Evolutionary conservation across 2,888 invertebrate genomes (phyloP), one percentile per base, ranked within the genome.

Genomic region (Hyppa rectilinea): DNA sequence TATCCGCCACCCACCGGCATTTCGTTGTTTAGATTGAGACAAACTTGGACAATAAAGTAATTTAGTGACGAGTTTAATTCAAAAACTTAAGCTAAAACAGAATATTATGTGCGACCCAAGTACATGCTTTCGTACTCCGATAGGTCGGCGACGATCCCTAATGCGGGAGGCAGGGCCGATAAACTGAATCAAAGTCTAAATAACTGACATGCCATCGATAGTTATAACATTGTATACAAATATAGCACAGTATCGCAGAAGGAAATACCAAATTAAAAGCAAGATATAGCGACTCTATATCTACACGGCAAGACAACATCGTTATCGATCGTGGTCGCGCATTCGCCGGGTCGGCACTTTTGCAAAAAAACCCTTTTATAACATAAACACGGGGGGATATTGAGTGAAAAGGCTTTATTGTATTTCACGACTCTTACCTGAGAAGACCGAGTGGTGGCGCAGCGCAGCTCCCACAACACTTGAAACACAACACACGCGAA

Each of bases 301-400:
- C 87, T 88, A 88, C 85, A 87, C 88, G 87, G 88, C 84, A 91
- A 89, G 93, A 93, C 93, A 94, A 94, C 93, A 93, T 94, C 92
- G 91, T 93, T 95, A 96, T 96, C 94, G 95, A 96, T 95, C 95
- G 95, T 78, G 80, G 88, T 82, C 90, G 91, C 90, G 92, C 92
- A 89, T 89, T 91, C 87, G 87, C 86, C 85, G 87, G 85, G 85
- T 89, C 92, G 91, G 91, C 87, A 81, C 84, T 85, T 79, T 90
- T 72, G 89, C 91, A 76, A 83, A 90, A 85, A 84, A 78, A 58
- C 45, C 58, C 58, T 87, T 89, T 90, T 84, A 77, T 92, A 87
- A 92, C 91, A 92, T 87, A 92, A 92, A 92, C 88, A 81, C 75
- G 34, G 12, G 12, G n/a, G 52, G 40, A 56, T 52, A 55, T 7